Conservation (phyloP, 2,888 invertebrate genomes). For the Hyppa rectilinea region DNA sequence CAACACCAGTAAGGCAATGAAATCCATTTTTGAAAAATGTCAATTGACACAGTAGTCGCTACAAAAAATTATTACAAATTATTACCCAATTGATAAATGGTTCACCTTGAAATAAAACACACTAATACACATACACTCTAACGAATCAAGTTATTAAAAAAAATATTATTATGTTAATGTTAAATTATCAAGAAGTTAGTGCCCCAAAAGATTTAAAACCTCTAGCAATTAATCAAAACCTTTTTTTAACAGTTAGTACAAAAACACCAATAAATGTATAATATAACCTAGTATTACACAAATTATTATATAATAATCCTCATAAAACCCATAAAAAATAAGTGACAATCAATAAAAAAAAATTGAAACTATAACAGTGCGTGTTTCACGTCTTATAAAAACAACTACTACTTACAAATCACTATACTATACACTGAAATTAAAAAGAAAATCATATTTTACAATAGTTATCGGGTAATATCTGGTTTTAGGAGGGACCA, state of each 20-base stretch:
- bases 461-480: neutral
- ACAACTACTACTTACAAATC: slow-evolving; percentile 75
- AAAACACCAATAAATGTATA: slow-evolving; percentile 5
- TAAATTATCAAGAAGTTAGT: neutral
- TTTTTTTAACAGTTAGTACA: slow-evolving; percentile 11
- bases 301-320: too few species aligned
- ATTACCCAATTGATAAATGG: neutral
- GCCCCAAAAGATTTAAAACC: neutral
- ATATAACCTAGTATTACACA: neutral
- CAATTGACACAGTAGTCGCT: neutral
- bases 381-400: slow-evolving; percentile 26
- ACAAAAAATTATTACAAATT: neutral
- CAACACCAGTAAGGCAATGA: neutral
- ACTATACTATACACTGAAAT: slow-evolving; percentile 72
- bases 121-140: too few species aligned
- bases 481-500: too few species aligned
- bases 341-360: too few species aligned
- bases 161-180: neutral
- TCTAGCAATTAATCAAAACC: neutral
- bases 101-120: neutral
- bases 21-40: neutral
- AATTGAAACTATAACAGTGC: slow-evolving; percentile 21
- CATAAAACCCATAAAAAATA: too few species aligned
- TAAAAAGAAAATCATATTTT: slow-evolving; percentile 35
- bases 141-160: neutral